These are phyloP conservation scores for Lycocorax pyrrhopterus DNA, from an alignment of 2,113 vertebrate genomes.

Conservation along the genomic window DNA sequence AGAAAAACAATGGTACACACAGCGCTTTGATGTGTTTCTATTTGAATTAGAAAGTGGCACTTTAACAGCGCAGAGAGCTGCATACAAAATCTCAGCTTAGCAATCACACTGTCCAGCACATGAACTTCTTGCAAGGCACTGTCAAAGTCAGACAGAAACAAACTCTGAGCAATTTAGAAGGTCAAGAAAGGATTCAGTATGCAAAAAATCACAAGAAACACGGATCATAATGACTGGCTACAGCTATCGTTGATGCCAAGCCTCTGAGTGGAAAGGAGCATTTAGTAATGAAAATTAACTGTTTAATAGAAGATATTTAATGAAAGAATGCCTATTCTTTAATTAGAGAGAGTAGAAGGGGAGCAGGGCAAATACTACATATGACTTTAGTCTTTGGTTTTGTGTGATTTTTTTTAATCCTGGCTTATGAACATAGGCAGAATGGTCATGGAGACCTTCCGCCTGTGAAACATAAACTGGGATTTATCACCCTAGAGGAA, in stretches of 20 bases:
- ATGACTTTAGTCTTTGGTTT: neutral
- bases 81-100: neutral
- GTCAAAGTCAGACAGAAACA: neutral
- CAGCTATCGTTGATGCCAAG: neutral
- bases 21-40: neutral
- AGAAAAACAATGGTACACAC: neutral
- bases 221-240: neutral
- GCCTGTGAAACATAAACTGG: slow-evolving; percentile 39
- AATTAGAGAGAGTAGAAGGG: neutral
- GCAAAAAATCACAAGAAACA: slow-evolving; percentile 10
- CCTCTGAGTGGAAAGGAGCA: neutral
- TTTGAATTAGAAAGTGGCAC: neutral
- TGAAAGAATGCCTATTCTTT: neutral
- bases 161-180: neutral
- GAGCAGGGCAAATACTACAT: neutral
- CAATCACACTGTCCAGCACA: neutral
- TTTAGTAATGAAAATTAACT: neutral
- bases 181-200: neutral
- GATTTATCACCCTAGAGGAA: slow-evolving; percentile 64
- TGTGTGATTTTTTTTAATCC: neutral
- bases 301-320: neutral
- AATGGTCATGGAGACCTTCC: slow-evolving; percentile 18
- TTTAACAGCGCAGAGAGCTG: neutral
- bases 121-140: neutral
- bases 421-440: slow-evolving; percentile 1